Evolutionary conservation across 2,888 invertebrate genomes (phyloP).

Genomic region (Galerucella pusilla): DNA sequence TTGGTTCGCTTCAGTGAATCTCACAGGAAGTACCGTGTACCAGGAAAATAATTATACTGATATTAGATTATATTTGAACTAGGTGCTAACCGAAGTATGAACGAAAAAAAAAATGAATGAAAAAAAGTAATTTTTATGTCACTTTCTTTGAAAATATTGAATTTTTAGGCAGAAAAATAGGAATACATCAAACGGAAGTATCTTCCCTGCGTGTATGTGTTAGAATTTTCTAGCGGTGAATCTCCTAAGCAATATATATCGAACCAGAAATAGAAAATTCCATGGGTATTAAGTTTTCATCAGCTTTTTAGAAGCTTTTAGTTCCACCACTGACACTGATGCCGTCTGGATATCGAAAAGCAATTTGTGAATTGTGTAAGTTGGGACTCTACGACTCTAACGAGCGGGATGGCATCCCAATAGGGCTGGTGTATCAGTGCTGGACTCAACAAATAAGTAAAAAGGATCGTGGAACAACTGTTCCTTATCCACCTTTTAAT

Average conservation of each 20-base stretch:
- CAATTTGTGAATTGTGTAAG: slow-evolving; percentile 65
- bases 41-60: slow-evolving; percentile 30
- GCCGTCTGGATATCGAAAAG: slow-evolving; percentile 60
- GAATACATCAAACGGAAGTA: too few relatives aligned
- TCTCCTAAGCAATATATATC: too few relatives aligned
- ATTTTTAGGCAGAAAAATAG: neutral
- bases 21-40: slow-evolving; percentile 35
- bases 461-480: too few relatives aligned
- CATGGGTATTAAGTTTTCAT: slow-evolving; percentile 1
- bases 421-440: slow-evolving; percentile 48
- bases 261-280: neutral
- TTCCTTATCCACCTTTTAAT: too few relatives aligned
- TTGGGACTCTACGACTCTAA: slow-evolving; percentile 57
- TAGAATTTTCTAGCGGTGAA: too few relatives aligned
- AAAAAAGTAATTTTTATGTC: neutral
- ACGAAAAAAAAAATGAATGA: slow-evolving; percentile 15
- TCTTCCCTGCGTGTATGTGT: too few relatives aligned
- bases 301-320: neutral
- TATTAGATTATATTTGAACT: slow-evolving; percentile 37
- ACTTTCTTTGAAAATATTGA: neutral
- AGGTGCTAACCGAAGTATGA: slow-evolving; percentile 31
- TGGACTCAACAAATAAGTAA: neutral
- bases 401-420: slow-evolving; percentile 57
- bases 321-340: slow-evolving; percentile 36
- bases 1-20: slow-evolving; percentile 32